Evolutionary conservation across 2,888 invertebrate genomes (phyloP).

Genomic region (Nomada lathburiana): DNA sequence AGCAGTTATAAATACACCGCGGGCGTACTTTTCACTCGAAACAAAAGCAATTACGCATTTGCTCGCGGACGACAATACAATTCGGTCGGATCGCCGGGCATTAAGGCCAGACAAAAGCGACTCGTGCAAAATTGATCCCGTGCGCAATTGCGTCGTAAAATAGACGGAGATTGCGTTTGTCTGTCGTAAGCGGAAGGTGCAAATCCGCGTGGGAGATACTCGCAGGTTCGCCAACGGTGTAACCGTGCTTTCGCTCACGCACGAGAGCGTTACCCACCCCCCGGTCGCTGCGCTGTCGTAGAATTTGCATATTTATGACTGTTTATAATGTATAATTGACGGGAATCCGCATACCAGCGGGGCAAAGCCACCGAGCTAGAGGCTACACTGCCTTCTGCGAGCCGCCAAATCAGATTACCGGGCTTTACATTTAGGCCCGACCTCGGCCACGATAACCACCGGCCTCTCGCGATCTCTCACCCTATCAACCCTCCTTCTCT

Average conservation of each 20-base stretch:
- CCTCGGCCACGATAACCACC: constrained; percentile 58
- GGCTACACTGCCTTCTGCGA: constrained; percentile 65
- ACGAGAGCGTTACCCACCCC: constrained; percentile 38
- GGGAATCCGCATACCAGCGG: constrained; percentile 69
- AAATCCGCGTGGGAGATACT: constrained; percentile 72
- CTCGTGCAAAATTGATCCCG: constrained; percentile 25
- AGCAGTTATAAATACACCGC: no score
- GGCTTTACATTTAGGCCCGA: constrained; percentile 76
- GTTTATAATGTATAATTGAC: constrained; percentile 80
- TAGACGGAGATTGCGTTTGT: constrained; percentile 51
- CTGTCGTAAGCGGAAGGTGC: constrained; percentile 55
- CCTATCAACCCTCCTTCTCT: constrained; percentile 1
- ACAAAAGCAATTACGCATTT: no score
- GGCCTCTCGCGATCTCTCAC: constrained; percentile 19
- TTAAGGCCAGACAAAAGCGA: constrained; percentile 4
- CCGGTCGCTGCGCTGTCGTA: constrained; percentile 21
- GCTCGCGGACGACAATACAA: no score
- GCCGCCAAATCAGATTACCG: constrained; percentile 76
- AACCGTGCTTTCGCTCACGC: constrained; percentile 54
- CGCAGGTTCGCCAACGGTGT: constrained; percentile 59
- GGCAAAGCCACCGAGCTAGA: constrained; percentile 61
- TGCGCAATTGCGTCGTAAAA: constrained; percentile 53
- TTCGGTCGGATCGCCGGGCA: background rate
- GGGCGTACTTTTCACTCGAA: no score
- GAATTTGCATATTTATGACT: constrained; percentile 78